phyloP scores from a whole-genome alignment of 2,888 invertebrate genomes.

The Lithophane ornitopus region DNA sequence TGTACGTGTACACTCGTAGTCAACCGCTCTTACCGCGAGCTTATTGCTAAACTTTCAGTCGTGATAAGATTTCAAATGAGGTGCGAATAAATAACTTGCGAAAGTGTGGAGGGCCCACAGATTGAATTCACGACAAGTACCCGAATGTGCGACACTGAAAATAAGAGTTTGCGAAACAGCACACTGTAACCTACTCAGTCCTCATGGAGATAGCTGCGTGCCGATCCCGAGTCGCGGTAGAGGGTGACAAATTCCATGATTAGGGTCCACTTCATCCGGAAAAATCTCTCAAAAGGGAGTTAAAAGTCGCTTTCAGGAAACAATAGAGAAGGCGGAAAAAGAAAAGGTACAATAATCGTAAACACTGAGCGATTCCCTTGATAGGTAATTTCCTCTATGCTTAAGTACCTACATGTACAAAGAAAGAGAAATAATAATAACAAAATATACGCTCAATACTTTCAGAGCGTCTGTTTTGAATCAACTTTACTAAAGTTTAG shows the following conservation, averaged over 20 bases:
- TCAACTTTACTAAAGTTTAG: slow-evolving; percentile 13
- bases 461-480: slow-evolving; percentile 15
- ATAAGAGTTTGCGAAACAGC: slow-evolving; percentile 8
- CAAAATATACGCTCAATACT: slow-evolving; percentile 24
- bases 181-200: background rate
- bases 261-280: slow-evolving; percentile 14
- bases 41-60: slow-evolving; percentile 63
- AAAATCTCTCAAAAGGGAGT: background rate
- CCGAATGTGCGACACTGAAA: background rate
- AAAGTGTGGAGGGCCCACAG: slow-evolving; percentile 15
- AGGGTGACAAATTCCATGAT: slow-evolving; percentile 12
- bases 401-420: background rate
- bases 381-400: slow-evolving; percentile 6
- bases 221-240: too few species aligned
- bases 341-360: slow-evolving; percentile 3
- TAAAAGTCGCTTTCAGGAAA: slow-evolving; percentile 5
- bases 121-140: slow-evolving; percentile 14
- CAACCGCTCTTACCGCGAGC: slow-evolving; percentile 27
- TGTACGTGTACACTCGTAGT: slow-evolving; percentile 13
- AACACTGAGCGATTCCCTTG: slow-evolving; percentile 8
- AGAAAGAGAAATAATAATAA: slow-evolving; percentile 14
- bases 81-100: slow-evolving; percentile 36
- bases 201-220: background rate
- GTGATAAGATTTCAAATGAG: slow-evolving; percentile 55
- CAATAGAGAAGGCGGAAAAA: background rate